Evolutionary conservation across 2,797 vertebrate genomes (phyloP).

Genomic region (Argyrosomus regius): DNA sequence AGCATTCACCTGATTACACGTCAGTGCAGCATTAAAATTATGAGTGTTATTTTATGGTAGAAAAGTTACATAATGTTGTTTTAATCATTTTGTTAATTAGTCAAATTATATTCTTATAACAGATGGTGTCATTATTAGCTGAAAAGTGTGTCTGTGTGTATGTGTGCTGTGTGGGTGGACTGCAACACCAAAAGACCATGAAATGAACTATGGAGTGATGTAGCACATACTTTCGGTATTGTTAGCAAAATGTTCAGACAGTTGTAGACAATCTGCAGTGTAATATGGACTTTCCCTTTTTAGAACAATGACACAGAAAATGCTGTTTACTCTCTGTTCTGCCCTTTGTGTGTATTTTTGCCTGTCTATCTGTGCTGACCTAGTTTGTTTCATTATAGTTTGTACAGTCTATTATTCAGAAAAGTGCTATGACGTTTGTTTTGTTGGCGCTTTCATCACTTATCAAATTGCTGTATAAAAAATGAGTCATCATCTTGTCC

Average conservation of each 20-base stretch:
- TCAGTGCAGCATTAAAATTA: too few relatives aligned
- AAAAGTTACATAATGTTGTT: too few relatives aligned
- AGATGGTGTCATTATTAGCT: neutral
- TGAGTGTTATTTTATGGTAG: too few relatives aligned
- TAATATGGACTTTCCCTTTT: conserved; percentile 6
- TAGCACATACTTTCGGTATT: neutral
- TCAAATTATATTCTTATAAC: neutral
- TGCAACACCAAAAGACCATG: neutral
- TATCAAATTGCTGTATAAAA: conserved; percentile 20
- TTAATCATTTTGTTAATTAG: neutral
- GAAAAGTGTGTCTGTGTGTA: neutral
- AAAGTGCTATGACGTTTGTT: conserved; percentile 25
- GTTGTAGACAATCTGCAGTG: conserved; percentile 5
- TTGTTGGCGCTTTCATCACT: conserved; percentile 20
- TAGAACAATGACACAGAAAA: conserved; percentile 20
- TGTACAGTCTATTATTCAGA: conserved; percentile 8
- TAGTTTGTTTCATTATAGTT: conserved; percentile 43
- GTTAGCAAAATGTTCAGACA: conserved; percentile 1
- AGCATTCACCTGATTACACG: too few relatives aligned
- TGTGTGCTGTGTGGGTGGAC: neutral
- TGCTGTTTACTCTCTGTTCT: conserved; percentile 18
- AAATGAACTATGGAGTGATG: conserved; percentile 2
- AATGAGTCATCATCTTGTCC: conserved; percentile 21
- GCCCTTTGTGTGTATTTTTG: conserved; percentile 29
- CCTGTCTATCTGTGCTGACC: conserved; percentile 35